These are phyloP conservation scores for Leucoraja ocellata DNA, from an alignment of 2,797 vertebrate species.

Conservation along the genomic window DNA sequence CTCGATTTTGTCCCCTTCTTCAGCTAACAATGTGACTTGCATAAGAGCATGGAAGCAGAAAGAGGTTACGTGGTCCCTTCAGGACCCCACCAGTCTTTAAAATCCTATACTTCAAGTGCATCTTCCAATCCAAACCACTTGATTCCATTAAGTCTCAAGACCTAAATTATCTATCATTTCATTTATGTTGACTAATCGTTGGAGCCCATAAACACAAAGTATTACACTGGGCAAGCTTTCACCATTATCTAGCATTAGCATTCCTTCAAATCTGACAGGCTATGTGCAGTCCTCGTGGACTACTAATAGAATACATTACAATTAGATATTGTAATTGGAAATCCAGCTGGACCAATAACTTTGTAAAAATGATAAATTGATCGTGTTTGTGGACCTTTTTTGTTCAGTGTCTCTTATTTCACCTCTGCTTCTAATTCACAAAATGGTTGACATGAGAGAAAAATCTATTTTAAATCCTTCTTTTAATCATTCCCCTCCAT, in stretches of 20 bases:
- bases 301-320: neutral
- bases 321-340: neutral
- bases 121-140: neutral
- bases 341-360: neutral
- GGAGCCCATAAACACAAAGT: neutral
- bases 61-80: neutral
- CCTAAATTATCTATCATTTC: neutral
- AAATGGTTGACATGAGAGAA: neutral
- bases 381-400: neutral
- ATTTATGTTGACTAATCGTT: neutral
- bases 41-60: neutral
- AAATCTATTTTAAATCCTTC: neutral
- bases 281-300: neutral
- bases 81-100: neutral
- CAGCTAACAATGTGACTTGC: neutral
- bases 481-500: slow-evolving; percentile 11
- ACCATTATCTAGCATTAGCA: neutral
- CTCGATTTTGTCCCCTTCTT: neutral
- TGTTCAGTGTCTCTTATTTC: neutral
- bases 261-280: neutral
- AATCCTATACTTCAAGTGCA: neutral
- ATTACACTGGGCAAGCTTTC: neutral
- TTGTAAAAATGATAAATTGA: neutral
- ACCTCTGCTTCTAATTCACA: neutral
- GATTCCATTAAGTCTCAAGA: neutral